Evolutionary conservation across 2,888 invertebrate species (phyloP).

Genomic region (Stramonita haemastoma): DNA sequence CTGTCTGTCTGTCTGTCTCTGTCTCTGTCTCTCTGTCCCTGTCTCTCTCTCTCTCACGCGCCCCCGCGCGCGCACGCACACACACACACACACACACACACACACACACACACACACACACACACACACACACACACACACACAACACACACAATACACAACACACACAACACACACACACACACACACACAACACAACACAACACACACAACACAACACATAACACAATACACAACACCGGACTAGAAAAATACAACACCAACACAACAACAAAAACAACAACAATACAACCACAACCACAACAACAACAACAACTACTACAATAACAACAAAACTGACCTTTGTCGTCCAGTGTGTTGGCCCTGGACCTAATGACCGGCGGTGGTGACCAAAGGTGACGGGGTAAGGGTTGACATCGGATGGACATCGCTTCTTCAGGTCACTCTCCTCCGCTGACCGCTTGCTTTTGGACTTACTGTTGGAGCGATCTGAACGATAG

Average conservation of each 20-base stretch:
- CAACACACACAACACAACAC: neutral
- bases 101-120: slow-evolving; percentile 10
- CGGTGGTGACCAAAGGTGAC: slow-evolving; percentile 48
- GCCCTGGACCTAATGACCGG: slow-evolving; percentile 29
- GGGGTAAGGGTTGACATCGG: slow-evolving; percentile 50
- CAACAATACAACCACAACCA: too few species aligned
- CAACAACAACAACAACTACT: too few species aligned
- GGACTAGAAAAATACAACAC: neutral
- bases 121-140: neutral
- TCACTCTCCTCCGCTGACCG: neutral
- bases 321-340: slow-evolving; percentile 23
- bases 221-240: neutral
- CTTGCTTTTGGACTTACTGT: slow-evolving; percentile 37
- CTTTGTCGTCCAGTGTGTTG: slow-evolving; percentile 46
- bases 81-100: slow-evolving; percentile 10
- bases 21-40: too few species aligned
- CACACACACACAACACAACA: neutral
- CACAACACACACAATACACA: too few species aligned
- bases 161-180: too few species aligned
- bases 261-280: neutral
- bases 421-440: neutral
- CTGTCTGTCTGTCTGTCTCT: too few species aligned
- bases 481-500: slow-evolving; percentile 41
- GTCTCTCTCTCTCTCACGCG: too few species aligned
- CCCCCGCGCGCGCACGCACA: too few species aligned